phyloP scores from a whole-genome alignment of 2,888 invertebrate species.

The Scaeva pyrastri region DNA sequence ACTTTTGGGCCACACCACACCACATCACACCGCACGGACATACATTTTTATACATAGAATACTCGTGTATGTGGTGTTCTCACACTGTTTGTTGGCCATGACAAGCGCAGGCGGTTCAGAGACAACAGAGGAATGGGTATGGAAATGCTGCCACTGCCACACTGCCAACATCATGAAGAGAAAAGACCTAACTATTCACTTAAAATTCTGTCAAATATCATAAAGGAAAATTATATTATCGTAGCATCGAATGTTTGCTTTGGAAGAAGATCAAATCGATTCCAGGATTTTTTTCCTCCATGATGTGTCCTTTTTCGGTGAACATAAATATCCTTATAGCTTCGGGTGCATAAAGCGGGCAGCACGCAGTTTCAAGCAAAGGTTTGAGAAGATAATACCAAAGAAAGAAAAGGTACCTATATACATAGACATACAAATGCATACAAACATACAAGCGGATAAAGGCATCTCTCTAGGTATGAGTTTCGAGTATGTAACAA shows the following conservation, averaged over 20 bases:
- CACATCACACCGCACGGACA: not conserved
- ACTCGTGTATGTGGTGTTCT: constrained; percentile 37
- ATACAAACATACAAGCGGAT: constrained; percentile 28
- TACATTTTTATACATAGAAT: too few relatives aligned
- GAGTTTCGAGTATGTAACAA: constrained; percentile 9
- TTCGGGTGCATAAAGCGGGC: constrained; percentile 25
- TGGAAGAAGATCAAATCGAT: constrained; percentile 75
- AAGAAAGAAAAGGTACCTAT: constrained; percentile 12
- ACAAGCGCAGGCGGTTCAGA: constrained; percentile 13
- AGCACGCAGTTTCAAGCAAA: constrained; percentile 38
- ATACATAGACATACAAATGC: not conserved
- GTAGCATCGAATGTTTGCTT: constrained; percentile 73
- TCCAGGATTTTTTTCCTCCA: constrained; percentile 32
- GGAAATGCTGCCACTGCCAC: constrained; percentile 48
- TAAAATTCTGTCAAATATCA: constrained; percentile 76
- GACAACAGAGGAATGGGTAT: constrained; percentile 36
- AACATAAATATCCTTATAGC: constrained; percentile 42
- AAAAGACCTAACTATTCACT: constrained; percentile 74
- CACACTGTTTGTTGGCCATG: constrained; percentile 55
- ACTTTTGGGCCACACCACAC: constrained; percentile 3
- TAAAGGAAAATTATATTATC: constrained; percentile 76
- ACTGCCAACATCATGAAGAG: constrained; percentile 40
- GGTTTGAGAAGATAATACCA: constrained; percentile 30
- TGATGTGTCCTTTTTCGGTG: constrained; percentile 13
- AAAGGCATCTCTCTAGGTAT: constrained; percentile 38